phyloP scores from a whole-genome alignment of 2,888 invertebrate genomes.

The Drosophila kanekoi region DNA sequence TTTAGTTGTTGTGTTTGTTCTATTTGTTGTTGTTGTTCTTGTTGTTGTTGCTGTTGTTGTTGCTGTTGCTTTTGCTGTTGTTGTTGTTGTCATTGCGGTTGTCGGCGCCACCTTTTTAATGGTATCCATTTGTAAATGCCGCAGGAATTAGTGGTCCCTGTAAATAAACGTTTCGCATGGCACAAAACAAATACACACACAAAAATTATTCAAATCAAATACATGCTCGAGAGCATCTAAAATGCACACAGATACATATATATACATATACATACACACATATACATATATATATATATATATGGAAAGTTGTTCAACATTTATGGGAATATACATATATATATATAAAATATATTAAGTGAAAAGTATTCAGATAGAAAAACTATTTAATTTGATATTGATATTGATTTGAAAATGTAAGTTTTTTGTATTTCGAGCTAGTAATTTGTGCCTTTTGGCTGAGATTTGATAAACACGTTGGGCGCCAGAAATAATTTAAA shows the following conservation, averaged over 20 bases:
- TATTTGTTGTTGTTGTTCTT: conserved; percentile 36
- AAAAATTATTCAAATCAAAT: conserved; percentile 78
- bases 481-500: neutral
- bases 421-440: neutral
- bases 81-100: conserved; percentile 77
- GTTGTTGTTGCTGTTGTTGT: conserved; percentile 36
- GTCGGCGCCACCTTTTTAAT: conserved; percentile 86
- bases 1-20: conserved; percentile 43
- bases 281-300: conserved; percentile 24
- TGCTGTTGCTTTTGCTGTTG: conserved; percentile 49
- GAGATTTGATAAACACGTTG: conserved; percentile 37
- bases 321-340: conserved; percentile 22
- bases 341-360: conserved; percentile 42
- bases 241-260: conserved; percentile 68
- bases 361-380: conserved; percentile 60
- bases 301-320: conserved; percentile 12
- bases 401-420: no score
- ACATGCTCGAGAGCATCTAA: conserved; percentile 49
- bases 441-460: conserved; percentile 8
- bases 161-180: conserved; percentile 73
- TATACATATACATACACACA: conserved; percentile 13
- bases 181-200: conserved; percentile 65
- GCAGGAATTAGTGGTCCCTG: conserved; percentile 99
- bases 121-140: conserved; percentile 99
- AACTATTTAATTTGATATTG: conserved; percentile 35